Conservation (phyloP, 1,140 invertebrate genomes). For the Diorhabda carinulata region DNA sequence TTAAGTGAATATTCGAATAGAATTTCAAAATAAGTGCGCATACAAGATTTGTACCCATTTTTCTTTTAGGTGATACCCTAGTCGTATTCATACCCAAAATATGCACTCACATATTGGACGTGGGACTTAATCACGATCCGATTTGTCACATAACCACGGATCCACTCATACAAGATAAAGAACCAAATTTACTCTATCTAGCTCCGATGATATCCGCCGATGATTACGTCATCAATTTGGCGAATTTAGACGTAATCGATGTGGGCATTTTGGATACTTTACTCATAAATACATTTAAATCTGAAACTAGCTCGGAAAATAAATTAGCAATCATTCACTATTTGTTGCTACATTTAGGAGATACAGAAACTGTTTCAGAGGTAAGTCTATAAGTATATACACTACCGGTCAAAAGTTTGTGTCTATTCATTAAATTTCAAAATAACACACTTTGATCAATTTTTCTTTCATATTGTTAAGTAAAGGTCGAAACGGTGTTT, state of each 20-base stretch:
- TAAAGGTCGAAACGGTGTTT: no score
- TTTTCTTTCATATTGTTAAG: no score
- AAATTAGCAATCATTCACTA: slow-evolving; percentile 74
- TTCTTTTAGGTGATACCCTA: slow-evolving; percentile 63
- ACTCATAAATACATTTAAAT: slow-evolving; percentile 64
- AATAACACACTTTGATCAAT: no score
- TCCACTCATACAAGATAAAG: slow-evolving; percentile 49
- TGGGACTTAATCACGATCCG: slow-evolving; percentile 74
- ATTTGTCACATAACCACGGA: slow-evolving; percentile 71
- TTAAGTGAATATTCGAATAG: no score
- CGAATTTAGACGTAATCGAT: slow-evolving; percentile 66
- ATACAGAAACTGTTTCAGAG: slow-evolving; percentile 66
- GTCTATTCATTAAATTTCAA: no score
- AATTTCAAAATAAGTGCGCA: no score
- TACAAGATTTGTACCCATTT: background rate
- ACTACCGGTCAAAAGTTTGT: no score
- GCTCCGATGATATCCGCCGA: slow-evolving; percentile 60
- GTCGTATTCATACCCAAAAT: slow-evolving; percentile 72
- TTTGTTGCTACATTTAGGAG: slow-evolving; percentile 68
- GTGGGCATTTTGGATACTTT: slow-evolving; percentile 59
- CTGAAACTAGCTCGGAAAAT: slow-evolving; percentile 61
- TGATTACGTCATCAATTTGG: slow-evolving; percentile 60
- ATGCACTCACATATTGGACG: slow-evolving; percentile 76
- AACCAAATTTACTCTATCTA: slow-evolving; percentile 59
- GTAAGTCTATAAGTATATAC: slow-evolving; percentile 39